Conservation (phyloP, 2,888 invertebrate species). For the Nipponacmea schrenckii region DNA sequence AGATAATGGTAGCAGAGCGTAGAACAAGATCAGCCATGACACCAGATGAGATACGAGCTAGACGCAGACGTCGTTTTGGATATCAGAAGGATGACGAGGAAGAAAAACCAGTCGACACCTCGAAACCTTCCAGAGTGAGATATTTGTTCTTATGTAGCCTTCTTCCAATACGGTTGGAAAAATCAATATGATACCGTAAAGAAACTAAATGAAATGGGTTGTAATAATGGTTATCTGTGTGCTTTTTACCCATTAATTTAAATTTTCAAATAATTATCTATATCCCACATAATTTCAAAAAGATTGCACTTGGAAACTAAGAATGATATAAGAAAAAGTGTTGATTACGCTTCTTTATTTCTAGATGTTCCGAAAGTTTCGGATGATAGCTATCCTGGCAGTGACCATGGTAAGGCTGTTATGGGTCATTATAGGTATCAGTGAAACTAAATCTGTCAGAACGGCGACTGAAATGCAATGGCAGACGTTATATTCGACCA, state of each 20-base stretch:
- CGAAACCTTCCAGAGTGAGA: neutral
- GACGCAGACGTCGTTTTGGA: neutral
- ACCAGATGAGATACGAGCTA: neutral
- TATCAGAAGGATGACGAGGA: neutral
- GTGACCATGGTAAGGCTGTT: slow-evolving; percentile 37
- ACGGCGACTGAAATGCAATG: slow-evolving; percentile 60
- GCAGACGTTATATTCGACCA: slow-evolving; percentile 47
- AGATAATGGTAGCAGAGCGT: neutral
- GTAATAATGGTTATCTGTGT: too few relatives aligned
- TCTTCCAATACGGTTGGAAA: too few relatives aligned
- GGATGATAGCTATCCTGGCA: slow-evolving; percentile 32
- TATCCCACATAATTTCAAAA: too few relatives aligned
- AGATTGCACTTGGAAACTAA: too few relatives aligned
- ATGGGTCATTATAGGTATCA: slow-evolving; percentile 45
- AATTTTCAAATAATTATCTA: too few relatives aligned
- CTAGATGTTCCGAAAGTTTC: slow-evolving; percentile 32
- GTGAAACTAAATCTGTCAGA: slow-evolving; percentile 40
- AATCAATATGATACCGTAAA: too few relatives aligned
- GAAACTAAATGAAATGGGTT: too few relatives aligned
- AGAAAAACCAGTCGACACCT: neutral
- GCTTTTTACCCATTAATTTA: too few relatives aligned
- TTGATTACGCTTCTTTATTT: neutral
- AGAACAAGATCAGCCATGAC: neutral
- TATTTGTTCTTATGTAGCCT: too few relatives aligned
- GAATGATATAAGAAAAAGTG: too few relatives aligned